Evolutionary conservation across 2,113 vertebrate species (phyloP).

Genomic region (Pavo muticus): DNA sequence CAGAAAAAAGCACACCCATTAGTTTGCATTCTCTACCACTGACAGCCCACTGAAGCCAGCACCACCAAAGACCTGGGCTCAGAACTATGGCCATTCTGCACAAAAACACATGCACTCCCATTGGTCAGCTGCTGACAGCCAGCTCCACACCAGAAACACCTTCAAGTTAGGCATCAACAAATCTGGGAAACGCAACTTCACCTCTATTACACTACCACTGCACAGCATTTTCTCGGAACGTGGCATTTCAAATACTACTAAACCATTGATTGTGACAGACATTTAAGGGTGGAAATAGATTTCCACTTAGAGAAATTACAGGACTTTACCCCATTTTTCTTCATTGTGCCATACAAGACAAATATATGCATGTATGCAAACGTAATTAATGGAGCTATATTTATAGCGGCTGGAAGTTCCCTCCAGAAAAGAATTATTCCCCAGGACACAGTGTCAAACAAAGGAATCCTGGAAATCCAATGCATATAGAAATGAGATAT

Average conservation of each 20-base stretch:
- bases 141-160: background rate
- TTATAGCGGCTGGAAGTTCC: background rate
- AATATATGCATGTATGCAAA: background rate
- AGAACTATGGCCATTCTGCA: background rate
- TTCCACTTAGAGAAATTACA: background rate
- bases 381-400: background rate
- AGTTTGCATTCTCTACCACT: background rate
- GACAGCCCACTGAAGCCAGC: background rate
- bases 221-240: background rate
- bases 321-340: too few relatives aligned
- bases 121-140: background rate
- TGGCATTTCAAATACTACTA: background rate
- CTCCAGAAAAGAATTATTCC: background rate
- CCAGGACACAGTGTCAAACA: background rate
- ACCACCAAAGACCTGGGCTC: background rate
- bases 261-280: background rate
- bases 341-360: background rate
- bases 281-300: background rate
- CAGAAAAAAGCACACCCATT: background rate
- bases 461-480: background rate
- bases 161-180: background rate
- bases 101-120: background rate
- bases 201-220: background rate
- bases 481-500: background rate
- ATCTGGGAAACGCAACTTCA: background rate